These are phyloP conservation scores for Sylvilagus bachmani DNA, from an alignment of 2,113 vertebrate genomes.

Conservation along the genomic window DNA sequence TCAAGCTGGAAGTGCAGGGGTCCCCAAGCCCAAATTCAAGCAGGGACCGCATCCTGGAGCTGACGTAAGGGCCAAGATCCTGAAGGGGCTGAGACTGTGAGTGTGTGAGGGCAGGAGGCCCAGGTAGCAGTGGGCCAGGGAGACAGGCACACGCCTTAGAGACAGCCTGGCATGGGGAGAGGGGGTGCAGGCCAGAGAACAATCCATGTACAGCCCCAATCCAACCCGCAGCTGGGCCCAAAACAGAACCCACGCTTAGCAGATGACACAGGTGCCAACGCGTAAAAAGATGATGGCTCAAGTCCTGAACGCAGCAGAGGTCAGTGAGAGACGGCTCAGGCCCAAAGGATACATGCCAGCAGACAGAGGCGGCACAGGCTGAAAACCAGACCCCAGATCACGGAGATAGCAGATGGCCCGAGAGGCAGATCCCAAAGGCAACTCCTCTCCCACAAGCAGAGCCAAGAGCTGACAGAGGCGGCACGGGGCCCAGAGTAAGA, in stretches of 20 bases:
- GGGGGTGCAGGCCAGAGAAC: not conserved
- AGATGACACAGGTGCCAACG: not conserved
- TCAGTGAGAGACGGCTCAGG: not conserved
- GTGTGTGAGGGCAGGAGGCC: not conserved
- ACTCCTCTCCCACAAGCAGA: not conserved
- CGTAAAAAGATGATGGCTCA: not conserved
- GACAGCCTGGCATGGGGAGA: not conserved
- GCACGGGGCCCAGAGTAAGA: not conserved
- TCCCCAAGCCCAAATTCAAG: not conserved
- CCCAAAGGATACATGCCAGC: not conserved
- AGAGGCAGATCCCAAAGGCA: not conserved
- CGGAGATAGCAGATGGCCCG: not conserved
- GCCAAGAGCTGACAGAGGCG: not conserved
- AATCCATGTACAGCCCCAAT: not conserved
- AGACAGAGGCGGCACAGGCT: not conserved
- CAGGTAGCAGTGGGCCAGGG: not conserved
- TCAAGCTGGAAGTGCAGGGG: not conserved
- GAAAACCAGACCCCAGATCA: not conserved
- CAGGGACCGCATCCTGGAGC: not conserved
- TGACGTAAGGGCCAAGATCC: not conserved
- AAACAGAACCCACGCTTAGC: no score
- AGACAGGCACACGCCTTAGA: not conserved
- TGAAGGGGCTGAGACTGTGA: not conserved
- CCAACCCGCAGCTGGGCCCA: not conserved
- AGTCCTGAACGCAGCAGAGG: not conserved